Base-by-base conservation (phyloP, 2,888 invertebrate species). In the Drosophila testacea region DNA sequence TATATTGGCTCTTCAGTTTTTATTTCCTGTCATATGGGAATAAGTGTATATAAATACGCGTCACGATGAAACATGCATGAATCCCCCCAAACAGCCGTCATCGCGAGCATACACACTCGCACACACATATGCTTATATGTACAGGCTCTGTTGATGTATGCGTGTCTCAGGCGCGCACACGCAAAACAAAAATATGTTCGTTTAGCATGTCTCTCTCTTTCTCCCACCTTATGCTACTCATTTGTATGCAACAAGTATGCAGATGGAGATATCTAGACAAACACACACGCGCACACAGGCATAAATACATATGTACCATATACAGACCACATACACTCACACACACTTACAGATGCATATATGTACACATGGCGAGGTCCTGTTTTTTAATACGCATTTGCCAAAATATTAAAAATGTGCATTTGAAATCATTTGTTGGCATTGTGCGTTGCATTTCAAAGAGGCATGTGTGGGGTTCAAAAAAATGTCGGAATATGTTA, bases 231-330 rank as follows among this genome's bases (percentile, higher is more conserved):
- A 77, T 77, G 68, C 64, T 73, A 30, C 77, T 84, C 84, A 87
- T 81, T 84, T 83, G 87, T 84, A 83, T 83, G 84, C 83, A 81
- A 87, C 82, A 82, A 82, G 82, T 82, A 78, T 78, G 78, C 78
- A 79, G 78, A 80, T 77, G 78, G 73, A 79, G 64, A 77, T 73
- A 70, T 60, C 77, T 73, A 70, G 54, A 70, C 63, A 51, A 38
- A 72, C 32, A 59, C 39, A 52, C 46, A 66, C 44, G 41, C 28
- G 51, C 50, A 47, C 38, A 47, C 30, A 30, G 30, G 22, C 22
- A 30, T 32, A 34, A 27, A 38, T 34, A 52, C 30, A 68, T 50
- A 13, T 28, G 41, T 48, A 51, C 27, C n/a, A 22, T 30, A 27
- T 50, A 13, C 34, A 48, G 52, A 51, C 27, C n/a, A 22, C 39